Percentiles rank a stretch among this genome's conserved stretches.
Conservation (phyloP, 2,113 vertebrate genomes). For the Speoplatyrhinus poulsoni region DNA sequence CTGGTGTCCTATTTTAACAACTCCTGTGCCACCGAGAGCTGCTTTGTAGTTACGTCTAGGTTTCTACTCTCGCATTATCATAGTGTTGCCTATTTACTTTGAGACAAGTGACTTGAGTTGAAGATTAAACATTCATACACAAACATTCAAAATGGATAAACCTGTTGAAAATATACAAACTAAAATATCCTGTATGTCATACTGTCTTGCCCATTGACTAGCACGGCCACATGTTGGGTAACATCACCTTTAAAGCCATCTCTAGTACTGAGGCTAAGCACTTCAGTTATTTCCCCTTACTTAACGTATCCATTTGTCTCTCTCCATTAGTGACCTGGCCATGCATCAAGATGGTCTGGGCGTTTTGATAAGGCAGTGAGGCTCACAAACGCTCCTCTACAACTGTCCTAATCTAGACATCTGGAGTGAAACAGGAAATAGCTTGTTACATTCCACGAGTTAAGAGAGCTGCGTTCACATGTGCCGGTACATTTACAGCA, state of each 20-base stretch:
- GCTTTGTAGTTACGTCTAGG: no score
- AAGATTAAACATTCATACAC: not conserved
- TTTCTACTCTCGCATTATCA: no score
- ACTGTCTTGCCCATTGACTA: not conserved
- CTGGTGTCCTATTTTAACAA: no score
- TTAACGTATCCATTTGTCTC: slow-evolving; percentile 48
- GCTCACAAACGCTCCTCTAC: slow-evolving; percentile 35
- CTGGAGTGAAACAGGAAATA: slow-evolving; percentile 19
- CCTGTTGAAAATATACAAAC: no score
- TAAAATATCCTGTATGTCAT: not conserved
- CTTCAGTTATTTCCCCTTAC: slow-evolving; percentile 13
- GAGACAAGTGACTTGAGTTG: not conserved
- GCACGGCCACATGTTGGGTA: slow-evolving; percentile 3
- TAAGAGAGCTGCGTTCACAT: no score
- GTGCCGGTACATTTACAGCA: no score
- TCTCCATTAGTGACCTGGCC: slow-evolving; percentile 40
- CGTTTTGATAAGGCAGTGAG: slow-evolving; percentile 31
- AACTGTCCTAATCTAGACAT: slow-evolving; percentile 28
- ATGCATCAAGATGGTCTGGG: slow-evolving; percentile 23
- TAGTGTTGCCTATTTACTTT: not conserved
- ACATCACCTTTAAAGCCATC: slow-evolving; percentile 38
- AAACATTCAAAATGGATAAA: not conserved
- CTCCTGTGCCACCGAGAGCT: no score
- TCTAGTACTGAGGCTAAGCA: slow-evolving; percentile 21
- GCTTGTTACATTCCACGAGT: no score